These are phyloP conservation scores for Drosophila bifasciata DNA, from an alignment of 1,140 invertebrate species.

Conservation along the genomic window DNA sequence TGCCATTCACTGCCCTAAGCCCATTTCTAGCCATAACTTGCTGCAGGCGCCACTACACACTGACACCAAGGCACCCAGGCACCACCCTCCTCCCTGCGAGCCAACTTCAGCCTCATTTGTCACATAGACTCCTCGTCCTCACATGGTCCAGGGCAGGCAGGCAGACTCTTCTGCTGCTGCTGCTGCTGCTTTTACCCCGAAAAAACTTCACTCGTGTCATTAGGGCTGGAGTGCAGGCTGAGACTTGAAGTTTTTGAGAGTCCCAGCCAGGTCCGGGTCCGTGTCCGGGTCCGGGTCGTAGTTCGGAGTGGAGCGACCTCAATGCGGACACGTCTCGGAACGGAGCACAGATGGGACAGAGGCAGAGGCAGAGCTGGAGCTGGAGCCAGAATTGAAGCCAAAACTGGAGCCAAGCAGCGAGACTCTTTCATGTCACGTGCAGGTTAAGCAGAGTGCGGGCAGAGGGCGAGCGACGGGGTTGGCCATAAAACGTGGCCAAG, in stretches of 20 bases:
- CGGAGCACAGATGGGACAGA: constrained; percentile 16
- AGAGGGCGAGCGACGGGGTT: constrained; percentile 22
- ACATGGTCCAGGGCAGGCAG: constrained; percentile 3
- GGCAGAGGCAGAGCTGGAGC: background rate
- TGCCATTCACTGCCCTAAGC: background rate
- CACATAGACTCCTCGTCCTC: constrained; percentile 23
- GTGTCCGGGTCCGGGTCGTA: constrained; percentile 11
- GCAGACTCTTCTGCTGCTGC: background rate
- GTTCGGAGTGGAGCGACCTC: constrained; percentile 8
- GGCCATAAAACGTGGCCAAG: constrained; percentile 74
- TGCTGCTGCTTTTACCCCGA: no score
- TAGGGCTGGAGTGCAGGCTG: constrained; percentile 26
- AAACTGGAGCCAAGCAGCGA: background rate
- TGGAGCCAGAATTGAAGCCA: no score
- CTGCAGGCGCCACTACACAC: constrained; percentile 3
- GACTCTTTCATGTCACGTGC: constrained; percentile 65
- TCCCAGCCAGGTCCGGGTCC: background rate
- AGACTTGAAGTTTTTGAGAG: constrained; percentile 16
- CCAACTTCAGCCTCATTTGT: constrained; percentile 41
- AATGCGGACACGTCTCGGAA: constrained; percentile 30
- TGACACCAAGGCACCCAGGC: constrained; percentile 9
- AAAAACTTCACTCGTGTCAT: constrained; percentile 20
- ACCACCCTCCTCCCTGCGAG: no score
- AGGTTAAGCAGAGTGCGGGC: constrained; percentile 33
- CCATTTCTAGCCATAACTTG: constrained; percentile 13